phyloP scores from a whole-genome alignment of 2,113 vertebrate genomes.

The Etheostoma spectabile region DNA sequence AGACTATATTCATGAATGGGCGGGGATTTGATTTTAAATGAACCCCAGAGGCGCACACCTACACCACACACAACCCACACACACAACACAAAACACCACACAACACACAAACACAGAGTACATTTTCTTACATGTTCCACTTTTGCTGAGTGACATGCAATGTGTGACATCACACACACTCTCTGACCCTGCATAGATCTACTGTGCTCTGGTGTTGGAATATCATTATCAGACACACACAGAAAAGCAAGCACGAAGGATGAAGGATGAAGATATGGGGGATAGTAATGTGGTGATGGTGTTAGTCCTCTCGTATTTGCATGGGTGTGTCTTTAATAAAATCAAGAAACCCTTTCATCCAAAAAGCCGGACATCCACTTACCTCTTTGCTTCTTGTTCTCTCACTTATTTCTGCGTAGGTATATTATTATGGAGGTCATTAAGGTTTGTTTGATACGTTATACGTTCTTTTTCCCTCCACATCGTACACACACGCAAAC shows the following conservation, averaged over 20 bases:
- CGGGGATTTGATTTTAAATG: constrained; percentile 4
- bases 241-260: constrained; percentile 42
- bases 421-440: constrained; percentile 14
- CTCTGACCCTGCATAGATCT: constrained; percentile 50
- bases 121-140: background rate
- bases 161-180: constrained; percentile 47
- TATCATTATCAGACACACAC: constrained; percentile 59
- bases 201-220: constrained; percentile 30
- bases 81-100: too few relatives aligned
- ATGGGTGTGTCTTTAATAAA: background rate
- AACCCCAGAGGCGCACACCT: background rate
- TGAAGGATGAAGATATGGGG: constrained; percentile 50
- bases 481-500: too few relatives aligned
- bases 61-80: background rate
- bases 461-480: background rate
- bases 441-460: background rate
- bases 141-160: constrained; percentile 24
- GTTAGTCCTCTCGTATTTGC: constrained; percentile 39
- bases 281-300: constrained; percentile 55
- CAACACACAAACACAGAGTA: too few relatives aligned
- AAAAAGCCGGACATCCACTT: background rate
- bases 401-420: background rate
- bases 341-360: constrained; percentile 6
- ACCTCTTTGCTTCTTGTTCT: background rate
- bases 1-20: background rate